Evolutionary conservation across 2,113 vertebrate genomes (phyloP).

Genomic region (Brachirus orientalis): DNA sequence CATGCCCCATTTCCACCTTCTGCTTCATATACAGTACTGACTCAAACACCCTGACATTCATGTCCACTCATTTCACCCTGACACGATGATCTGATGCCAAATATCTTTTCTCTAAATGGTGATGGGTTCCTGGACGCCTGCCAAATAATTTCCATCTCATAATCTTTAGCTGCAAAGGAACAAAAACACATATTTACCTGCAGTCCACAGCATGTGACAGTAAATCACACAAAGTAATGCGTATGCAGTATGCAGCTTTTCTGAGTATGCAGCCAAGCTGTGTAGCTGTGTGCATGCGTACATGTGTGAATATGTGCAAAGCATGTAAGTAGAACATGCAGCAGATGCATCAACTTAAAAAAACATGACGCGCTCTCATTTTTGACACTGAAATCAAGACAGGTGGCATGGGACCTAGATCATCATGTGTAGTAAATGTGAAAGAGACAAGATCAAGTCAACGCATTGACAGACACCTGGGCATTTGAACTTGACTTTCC

Average conservation of each 20-base stretch:
- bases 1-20: conserved; percentile 2
- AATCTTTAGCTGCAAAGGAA: conserved; percentile 75
- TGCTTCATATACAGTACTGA: background rate
- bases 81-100: conserved; percentile 73
- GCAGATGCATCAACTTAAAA: conserved; percentile 30
- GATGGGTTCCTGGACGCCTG: conserved; percentile 69
- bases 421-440: conserved; percentile 10
- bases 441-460: conserved; percentile 6
- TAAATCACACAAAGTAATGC: conserved; percentile 60
- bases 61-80: conserved; percentile 70
- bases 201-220: conserved; percentile 78
- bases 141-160: conserved; percentile 83
- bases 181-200: conserved; percentile 80
- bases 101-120: conserved; percentile 76
- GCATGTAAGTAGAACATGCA: conserved; percentile 34
- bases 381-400: conserved; percentile 29
- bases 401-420: conserved; percentile 47
- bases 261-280: conserved; percentile 31
- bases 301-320: conserved; percentile 17
- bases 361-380: conserved; percentile 23
- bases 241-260: no score
- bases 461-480: conserved; percentile 64
- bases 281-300: conserved; percentile 16
- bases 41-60: conserved; percentile 27
- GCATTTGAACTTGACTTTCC: conserved; percentile 60